Percentiles rank a stretch among this genome's conserved stretches.
phyloP scores from a whole-genome alignment of 2,797 vertebrate species.

The Stomatorhinus walkeri region DNA sequence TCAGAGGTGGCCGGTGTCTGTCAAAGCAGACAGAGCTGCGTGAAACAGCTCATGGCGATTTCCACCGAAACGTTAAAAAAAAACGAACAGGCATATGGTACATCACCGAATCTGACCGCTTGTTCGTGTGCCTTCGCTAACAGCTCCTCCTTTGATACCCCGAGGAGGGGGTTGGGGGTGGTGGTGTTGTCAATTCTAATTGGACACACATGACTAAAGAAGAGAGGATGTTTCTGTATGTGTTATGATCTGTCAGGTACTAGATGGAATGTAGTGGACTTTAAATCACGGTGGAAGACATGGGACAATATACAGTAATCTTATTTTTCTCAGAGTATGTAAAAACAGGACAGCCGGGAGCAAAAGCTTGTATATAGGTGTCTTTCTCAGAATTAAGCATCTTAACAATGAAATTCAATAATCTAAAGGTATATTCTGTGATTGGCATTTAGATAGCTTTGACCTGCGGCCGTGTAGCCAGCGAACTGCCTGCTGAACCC shows the following conservation, averaged over 20 bases:
- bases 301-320: slow-evolving; percentile 44
- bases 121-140: neutral
- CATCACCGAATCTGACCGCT: neutral
- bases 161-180: neutral
- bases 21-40: neutral
- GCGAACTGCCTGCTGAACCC: slow-evolving; percentile 46
- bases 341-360: neutral
- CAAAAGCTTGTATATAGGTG: neutral
- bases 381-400: neutral
- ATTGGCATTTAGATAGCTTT: neutral
- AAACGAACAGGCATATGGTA: neutral
- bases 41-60: neutral
- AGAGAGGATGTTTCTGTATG: slow-evolving; percentile 6
- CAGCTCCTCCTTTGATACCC: neutral
- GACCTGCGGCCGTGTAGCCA: slow-evolving; percentile 30
- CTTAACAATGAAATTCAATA: neutral
- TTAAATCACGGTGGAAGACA: slow-evolving; percentile 41
- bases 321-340: slow-evolving; percentile 20
- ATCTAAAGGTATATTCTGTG: neutral
- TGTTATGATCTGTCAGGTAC: slow-evolving; percentile 2
- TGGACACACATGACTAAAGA: slow-evolving; percentile 1
- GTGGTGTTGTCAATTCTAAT: neutral
- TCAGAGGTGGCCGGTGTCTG: neutral
- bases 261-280: slow-evolving; percentile 1
- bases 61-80: neutral